Percentiles rank a stretch among this genome's conserved stretches.
phyloP scores from a whole-genome alignment of 2,113 vertebrate species.

The Mesembrinibis cayennensis region DNA sequence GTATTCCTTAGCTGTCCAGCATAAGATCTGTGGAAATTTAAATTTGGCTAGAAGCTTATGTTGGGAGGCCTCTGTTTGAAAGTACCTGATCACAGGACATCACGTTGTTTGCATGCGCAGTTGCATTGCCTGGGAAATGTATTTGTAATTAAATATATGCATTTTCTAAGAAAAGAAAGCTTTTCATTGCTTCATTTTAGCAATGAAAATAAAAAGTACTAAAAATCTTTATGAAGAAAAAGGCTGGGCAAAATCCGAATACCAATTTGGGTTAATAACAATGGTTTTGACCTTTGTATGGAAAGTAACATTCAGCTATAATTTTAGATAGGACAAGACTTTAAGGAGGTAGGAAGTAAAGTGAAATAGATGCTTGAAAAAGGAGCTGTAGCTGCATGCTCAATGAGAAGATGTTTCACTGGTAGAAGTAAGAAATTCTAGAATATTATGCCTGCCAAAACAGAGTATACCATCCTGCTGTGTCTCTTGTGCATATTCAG shows the following conservation, averaged over 20 bases:
- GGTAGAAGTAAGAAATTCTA: neutral
- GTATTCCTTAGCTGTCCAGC: neutral
- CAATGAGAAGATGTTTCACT: neutral
- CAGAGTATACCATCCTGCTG: neutral
- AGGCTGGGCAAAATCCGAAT: neutral
- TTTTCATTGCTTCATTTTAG: neutral
- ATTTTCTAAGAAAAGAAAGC: neutral
- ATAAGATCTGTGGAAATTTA: neutral
- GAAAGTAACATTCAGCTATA: neutral
- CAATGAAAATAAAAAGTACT: neutral
- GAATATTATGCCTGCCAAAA: neutral
- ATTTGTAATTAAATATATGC: neutral
- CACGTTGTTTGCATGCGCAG: neutral
- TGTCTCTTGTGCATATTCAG: neutral
- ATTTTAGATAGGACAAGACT: neutral
- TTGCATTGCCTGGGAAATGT: neutral
- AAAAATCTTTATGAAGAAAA: neutral
- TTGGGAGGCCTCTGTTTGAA: neutral
- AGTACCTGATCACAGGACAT: neutral
- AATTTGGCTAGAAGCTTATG: neutral
- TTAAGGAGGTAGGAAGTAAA: neutral
- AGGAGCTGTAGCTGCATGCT: neutral
- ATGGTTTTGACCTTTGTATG: neutral
- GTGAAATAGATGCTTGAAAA: neutral
- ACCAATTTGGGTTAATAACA: neutral